Evolutionary conservation across 1,140 invertebrate genomes (phyloP).

Genomic region (Campoletis sonorensis): DNA sequence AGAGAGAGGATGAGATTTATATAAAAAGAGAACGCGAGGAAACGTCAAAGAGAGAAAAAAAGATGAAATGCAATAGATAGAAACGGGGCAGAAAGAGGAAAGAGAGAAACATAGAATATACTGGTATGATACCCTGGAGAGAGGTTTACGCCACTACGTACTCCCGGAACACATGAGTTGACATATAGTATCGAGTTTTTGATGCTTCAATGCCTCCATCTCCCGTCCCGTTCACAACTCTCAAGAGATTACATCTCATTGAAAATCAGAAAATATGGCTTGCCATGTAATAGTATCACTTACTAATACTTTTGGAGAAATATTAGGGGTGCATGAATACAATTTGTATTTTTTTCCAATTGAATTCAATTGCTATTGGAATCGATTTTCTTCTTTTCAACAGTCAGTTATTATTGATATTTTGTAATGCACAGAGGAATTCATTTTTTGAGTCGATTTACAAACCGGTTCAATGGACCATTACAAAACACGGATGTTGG

Average conservation of each 20-base stretch:
- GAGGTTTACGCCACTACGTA: slow-evolving; percentile 68
- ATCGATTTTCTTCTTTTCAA: neutral
- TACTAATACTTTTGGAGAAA: neutral
- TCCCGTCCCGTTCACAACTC: slow-evolving; percentile 49
- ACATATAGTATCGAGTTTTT: slow-evolving; percentile 71
- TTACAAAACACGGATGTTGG: no score
- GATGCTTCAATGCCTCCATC: slow-evolving; percentile 68
- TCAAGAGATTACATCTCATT: slow-evolving; percentile 31
- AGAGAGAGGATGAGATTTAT: slow-evolving; percentile 41
- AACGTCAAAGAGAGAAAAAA: slow-evolving; percentile 27
- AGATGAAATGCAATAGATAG: neutral
- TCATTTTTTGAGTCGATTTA: no score
- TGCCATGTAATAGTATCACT: slow-evolving; percentile 45
- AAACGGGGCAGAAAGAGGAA: slow-evolving; percentile 34
- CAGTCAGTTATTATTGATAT: no score
- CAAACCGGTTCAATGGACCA: no score
- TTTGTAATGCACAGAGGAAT: no score
- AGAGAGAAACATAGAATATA: slow-evolving; percentile 34
- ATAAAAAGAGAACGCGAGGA: slow-evolving; percentile 9
- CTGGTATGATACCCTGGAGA: slow-evolving; percentile 66
- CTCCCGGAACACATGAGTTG: slow-evolving; percentile 71
- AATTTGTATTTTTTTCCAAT: neutral
- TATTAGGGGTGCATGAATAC: neutral
- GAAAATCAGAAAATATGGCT: slow-evolving; percentile 61
- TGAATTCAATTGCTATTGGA: neutral